Percentiles rank a stretch among this genome's conserved stretches.
Conservation (phyloP, 2,888 invertebrate genomes). For the Sialis lutaria region DNA sequence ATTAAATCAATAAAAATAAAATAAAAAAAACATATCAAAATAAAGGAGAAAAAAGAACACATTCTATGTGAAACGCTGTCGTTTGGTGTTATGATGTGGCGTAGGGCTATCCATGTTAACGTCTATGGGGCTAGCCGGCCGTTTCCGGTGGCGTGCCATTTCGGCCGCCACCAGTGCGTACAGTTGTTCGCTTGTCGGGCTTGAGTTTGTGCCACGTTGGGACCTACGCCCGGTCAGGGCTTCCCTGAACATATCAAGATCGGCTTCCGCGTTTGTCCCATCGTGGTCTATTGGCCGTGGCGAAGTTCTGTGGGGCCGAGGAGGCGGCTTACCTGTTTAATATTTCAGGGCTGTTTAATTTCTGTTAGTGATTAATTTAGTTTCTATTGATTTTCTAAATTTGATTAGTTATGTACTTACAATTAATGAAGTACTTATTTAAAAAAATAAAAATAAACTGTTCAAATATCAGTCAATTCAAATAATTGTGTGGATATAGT, state of each 20-base stretch:
- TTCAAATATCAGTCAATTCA: too few relatives aligned
- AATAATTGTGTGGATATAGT: too few relatives aligned
- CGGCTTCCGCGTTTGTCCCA: background rate
- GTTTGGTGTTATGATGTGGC: constrained; percentile 4
- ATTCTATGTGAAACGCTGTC: constrained; percentile 5
- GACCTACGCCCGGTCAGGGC: constrained; percentile 2
- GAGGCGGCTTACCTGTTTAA: background rate
- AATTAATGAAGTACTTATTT: too few relatives aligned
- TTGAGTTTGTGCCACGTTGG: background rate
- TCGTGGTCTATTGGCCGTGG: constrained; percentile 1
- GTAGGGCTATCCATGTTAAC: constrained; percentile 6
- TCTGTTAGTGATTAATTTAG: too few relatives aligned
- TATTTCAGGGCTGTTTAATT: too few relatives aligned
- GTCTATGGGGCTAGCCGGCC: constrained; percentile 2
- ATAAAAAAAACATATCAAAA: too few relatives aligned
- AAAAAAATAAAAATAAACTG: too few relatives aligned
- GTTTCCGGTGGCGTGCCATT: constrained; percentile 4
- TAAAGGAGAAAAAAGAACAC: too few relatives aligned
- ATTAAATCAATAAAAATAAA: too few relatives aligned
- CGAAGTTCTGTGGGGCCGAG: constrained; percentile 1
- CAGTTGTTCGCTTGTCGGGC: background rate
- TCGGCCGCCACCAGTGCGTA: constrained; percentile 5
- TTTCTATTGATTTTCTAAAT: too few relatives aligned
- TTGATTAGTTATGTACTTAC: too few relatives aligned
- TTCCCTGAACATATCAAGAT: constrained; percentile 6